Evolutionary conservation across 1,140 invertebrate species (phyloP).

Genomic region (Phthorimaea operculella): DNA sequence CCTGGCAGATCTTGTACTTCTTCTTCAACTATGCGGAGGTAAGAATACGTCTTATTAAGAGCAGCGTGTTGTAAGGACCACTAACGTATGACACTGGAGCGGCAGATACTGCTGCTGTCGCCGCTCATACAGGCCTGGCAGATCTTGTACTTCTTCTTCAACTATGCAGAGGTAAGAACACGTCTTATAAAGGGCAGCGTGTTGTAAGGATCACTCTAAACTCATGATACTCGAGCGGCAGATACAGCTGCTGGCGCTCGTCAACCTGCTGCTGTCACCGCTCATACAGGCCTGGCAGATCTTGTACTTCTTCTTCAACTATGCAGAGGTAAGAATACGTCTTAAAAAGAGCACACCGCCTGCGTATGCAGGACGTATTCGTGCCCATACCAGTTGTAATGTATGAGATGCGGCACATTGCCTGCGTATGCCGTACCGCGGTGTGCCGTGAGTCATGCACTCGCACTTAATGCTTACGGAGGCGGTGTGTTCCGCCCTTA

Average conservation of each 20-base stretch:
- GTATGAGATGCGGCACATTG: no score
- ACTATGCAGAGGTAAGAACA: conserved; percentile 89
- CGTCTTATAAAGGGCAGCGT: no score
- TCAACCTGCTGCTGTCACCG: conserved; percentile 88
- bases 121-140: conserved; percentile 96
- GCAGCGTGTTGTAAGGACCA: no score
- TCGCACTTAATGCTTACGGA: no score
- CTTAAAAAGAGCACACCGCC: no score
- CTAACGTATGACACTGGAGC: no score
- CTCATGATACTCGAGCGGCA: conserved; percentile 82
- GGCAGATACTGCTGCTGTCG: no score
- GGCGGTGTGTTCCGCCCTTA: no score
- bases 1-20: conserved; percentile 95
- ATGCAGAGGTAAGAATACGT: conserved; percentile 78
- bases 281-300: conserved; percentile 95
- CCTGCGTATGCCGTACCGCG: no score
- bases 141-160: conserved; percentile 93
- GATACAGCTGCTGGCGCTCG: conserved; percentile 82
- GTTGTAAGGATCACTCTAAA: conserved; percentile 88
- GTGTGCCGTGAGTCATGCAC: no score
- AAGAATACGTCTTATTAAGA: neutral
- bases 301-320: conserved; percentile 93
- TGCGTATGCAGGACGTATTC: no score
- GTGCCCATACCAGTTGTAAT: no score
- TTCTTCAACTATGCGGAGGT: conserved; percentile 96